Evolutionary conservation across 2,888 invertebrate genomes (phyloP).

Genomic region (Uropetala carovei): DNA sequence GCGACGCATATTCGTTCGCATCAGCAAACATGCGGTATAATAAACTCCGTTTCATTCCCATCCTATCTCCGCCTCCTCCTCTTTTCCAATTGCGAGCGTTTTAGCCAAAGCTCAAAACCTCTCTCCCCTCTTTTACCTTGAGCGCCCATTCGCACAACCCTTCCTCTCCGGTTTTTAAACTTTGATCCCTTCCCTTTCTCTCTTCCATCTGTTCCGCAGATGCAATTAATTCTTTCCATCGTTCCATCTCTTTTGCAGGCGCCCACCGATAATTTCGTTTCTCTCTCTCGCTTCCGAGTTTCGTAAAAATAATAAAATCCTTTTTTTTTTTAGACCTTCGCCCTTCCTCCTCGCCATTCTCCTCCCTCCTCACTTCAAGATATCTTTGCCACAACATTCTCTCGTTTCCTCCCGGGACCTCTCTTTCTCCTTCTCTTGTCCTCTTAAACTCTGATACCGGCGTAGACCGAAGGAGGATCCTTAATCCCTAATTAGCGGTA

Average conservation of each 20-base stretch:
- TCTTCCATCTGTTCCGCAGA: too few relatives aligned
- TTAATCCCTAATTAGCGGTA: conserved; percentile 57
- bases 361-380: not conserved
- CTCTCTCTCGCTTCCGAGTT: too few relatives aligned
- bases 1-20: not conserved
- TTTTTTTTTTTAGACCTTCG: not conserved
- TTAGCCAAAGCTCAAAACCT: not conserved
- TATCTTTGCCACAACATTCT: not conserved
- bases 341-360: not conserved
- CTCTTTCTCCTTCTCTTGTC: not conserved
- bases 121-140: not conserved
- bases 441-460: not conserved
- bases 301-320: too few relatives aligned
- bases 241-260: not conserved
- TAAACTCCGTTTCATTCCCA: not conserved
- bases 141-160: not conserved
- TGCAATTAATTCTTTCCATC: not conserved
- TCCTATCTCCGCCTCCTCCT: not conserved
- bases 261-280: too few relatives aligned
- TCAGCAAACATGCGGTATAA: not conserved
- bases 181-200: not conserved
- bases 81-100: not conserved
- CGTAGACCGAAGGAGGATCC: conserved; percentile 27
- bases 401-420: not conserved
- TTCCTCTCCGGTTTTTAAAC: not conserved